phyloP scores from a whole-genome alignment of 2,113 vertebrate genomes.

The Phalacrocorax brasilianus region DNA sequence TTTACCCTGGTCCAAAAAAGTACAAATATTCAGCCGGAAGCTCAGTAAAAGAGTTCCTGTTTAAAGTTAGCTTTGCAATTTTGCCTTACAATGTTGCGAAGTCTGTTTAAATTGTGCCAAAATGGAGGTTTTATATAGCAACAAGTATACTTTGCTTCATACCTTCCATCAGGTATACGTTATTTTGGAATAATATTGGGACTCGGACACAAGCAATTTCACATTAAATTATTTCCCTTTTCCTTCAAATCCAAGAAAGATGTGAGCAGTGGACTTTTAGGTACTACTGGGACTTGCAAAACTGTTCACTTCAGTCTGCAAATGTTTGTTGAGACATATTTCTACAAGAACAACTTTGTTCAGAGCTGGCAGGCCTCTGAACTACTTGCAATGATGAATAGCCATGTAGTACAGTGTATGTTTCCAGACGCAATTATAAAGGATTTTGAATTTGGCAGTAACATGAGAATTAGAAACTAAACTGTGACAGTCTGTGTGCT shows the following conservation, averaged over 20 bases:
- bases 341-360: not conserved
- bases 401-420: not conserved
- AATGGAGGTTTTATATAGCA: not conserved
- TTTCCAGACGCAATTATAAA: not conserved
- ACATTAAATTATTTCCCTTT: not conserved
- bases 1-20: not conserved
- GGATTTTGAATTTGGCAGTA: not conserved
- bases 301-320: not conserved
- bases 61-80: not conserved
- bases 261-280: not conserved
- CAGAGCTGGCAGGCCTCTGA: not conserved
- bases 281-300: not conserved
- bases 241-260: not conserved
- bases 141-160: not conserved
- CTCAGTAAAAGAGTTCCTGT: not conserved
- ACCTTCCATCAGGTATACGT: not conserved
- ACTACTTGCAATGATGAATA: not conserved
- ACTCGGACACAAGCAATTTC: not conserved
- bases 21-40: not conserved
- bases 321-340: slow-evolving; percentile 4
- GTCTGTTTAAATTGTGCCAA: not conserved
- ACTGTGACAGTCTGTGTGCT: not conserved
- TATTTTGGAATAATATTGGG: not conserved
- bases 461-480: not conserved
- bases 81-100: not conserved